Base-by-base conservation (phyloP, 1,140 invertebrate genomes). In the Drosophila auraria region DNA sequence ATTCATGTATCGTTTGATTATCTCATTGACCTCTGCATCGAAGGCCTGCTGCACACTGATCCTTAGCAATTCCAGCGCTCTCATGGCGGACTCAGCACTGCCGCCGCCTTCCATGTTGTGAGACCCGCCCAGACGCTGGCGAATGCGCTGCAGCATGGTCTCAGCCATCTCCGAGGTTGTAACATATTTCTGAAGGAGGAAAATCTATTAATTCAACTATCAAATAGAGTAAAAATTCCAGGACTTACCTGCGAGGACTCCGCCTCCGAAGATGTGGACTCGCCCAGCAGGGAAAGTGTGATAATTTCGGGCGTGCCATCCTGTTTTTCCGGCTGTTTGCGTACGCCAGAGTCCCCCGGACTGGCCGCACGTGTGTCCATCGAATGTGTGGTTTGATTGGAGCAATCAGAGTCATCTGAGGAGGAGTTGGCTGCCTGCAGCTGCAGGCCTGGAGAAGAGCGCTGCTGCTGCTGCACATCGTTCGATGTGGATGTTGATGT, bases 21-120 rank as follows among this genome's bases (percentile, higher is more conserved):
- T 93, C 15, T 92, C 91, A 83, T 95, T 94, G 45, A 96, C 94
- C 78, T 96, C 95, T 77, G 95, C 94, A 90, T 96, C 95, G 38
- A 96, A 95, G 15, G 92, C 92, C 57, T 93, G 92, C 83, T 96
- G 95, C 44, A 96, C 87, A 82, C 94, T 95, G 76, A 95, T 95
- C 45, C 95, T 89, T 12, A 96, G 83, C 8, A 96, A 78, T 80
- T 96, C 95, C 42, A 96, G 79, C 3, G 95, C 95, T 77, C 95
- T 78, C 86, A 93, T 95, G 15, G 94, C 93, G 23, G 95, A 92
- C 78, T 94, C 94, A 0, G 91, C 77, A 45, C 80, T 91, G 54
- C 81, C 81, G 15, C 79, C 77, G 42, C 76, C 92, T 49, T 80
- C 79, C 45, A 71, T 62, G 53, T 78, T 78, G 20, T 83, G 75